phyloP scores from a whole-genome alignment of 2,888 invertebrate genomes.

The Clistopyga incitator region DNA sequence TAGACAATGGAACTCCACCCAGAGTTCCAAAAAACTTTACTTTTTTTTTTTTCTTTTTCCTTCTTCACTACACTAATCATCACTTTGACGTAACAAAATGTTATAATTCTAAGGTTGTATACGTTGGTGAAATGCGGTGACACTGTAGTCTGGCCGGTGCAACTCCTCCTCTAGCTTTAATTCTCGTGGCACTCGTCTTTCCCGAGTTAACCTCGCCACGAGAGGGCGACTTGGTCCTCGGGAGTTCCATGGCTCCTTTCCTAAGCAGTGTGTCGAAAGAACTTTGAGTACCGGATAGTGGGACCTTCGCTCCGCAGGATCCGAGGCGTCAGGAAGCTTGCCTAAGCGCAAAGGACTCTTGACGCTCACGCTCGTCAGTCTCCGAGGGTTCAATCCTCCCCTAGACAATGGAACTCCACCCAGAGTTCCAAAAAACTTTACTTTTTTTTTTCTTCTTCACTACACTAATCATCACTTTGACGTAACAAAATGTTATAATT shows the following conservation, averaged over 20 bases:
- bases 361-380: constrained; percentile 8
- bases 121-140: constrained; percentile 9
- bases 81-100: no score
- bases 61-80: no score
- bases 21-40: not conserved
- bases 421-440: not conserved
- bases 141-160: constrained; percentile 1
- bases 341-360: constrained; percentile 26
- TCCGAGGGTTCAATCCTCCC: constrained; percentile 5
- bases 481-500: no score
- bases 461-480: no score
- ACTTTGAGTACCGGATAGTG: constrained; percentile 3
- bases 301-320: constrained; percentile 20
- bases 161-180: constrained; percentile 19
- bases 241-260: not conserved
- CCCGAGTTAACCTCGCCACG: not conserved
- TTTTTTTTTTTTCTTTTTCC: no score
- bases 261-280: constrained; percentile 22
- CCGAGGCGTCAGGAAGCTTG: constrained; percentile 26
- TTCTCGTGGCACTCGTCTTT: not conserved
- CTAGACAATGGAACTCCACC: not conserved
- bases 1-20: not conserved
- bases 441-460: no score
- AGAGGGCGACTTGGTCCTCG: constrained; percentile 11
- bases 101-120: not conserved